Conservation (phyloP, 2,888 invertebrate genomes). For the Xestia ashworthii region DNA sequence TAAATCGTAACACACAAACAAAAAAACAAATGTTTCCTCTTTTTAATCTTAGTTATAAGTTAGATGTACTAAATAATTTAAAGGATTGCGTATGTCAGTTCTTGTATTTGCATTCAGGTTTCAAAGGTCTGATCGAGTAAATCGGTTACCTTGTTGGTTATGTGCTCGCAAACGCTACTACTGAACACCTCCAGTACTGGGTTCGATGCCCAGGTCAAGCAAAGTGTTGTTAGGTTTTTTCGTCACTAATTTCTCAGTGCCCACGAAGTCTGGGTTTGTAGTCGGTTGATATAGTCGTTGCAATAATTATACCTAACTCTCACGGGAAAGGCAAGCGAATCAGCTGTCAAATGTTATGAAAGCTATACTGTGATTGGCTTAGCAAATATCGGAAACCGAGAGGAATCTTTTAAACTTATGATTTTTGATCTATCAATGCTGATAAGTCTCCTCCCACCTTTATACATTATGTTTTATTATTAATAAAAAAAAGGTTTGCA, state of each 20-base stretch:
- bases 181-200: background rate
- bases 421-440: background rate
- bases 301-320: background rate
- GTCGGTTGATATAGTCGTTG: background rate
- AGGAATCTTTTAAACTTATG: background rate
- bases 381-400: background rate
- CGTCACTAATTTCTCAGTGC: background rate
- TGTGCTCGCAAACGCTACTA: background rate
- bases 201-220: background rate
- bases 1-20: no score
- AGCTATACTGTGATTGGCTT: background rate
- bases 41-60: no score
- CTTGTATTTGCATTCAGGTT: background rate
- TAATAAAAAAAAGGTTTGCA: slow-evolving; percentile 34
- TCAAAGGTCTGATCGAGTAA: background rate
- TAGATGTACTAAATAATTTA: background rate
- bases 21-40: no score
- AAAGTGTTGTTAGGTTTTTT: background rate
- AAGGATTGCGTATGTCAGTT: background rate
- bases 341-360: background rate
- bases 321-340: background rate
- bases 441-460: slow-evolving; percentile 9
- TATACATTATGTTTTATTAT: slow-evolving; percentile 51
- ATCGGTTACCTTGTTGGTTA: background rate
- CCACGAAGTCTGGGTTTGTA: background rate